Evolutionary conservation across 2,797 vertebrate genomes (phyloP), one percentile per base, ranked within the genome.

Genomic region (Ceryle rudis): DNA sequence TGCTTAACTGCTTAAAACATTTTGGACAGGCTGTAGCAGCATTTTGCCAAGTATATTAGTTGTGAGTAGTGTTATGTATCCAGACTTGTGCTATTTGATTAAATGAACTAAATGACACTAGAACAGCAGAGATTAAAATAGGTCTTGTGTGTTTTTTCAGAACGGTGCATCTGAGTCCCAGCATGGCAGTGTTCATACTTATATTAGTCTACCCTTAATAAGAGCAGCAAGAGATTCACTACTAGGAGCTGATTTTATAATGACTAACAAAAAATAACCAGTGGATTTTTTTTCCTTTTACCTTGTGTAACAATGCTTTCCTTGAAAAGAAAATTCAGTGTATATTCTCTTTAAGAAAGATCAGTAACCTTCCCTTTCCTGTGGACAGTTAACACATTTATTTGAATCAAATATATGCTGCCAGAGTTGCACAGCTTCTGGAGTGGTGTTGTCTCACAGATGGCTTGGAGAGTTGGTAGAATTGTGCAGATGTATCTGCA

Each of bases 1-100:
- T 51, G 26, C 35, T 96, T 94, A 93, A 86, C 51, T 95, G 33
- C 39, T 90, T 79, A 71, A 96, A 95, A 75, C 12, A 51, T 69
- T 95, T 79, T 77, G 35, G 93, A 81, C 39, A 81, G 41, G 35
- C 55, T 94, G 54, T 39, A 80, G 64, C 49, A 86, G 26, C 22
- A 3, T 33, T 86, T 92, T 83, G 52, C 52, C 54, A 91, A 93
- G 85, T 82, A 84, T n/a, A 94, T 81, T 86, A 51, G 6, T 60
- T 92, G 33, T 3, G 14, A 85, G 61, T 39, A 33, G 28, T n/a
- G 70, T 26, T 82, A 44, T 11, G 22, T 72, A 51, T 54, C 78
- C 22, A 3, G 44, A 69, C n/a, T 91, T 91, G 69, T 57, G 55
- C 55, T 74, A 22, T 73, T 86, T 96, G 62, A 92, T 93, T 69